Percentiles rank a stretch among this genome's conserved stretches.
Conservation (phyloP, 2,113 vertebrate genomes). For the Daubentonia madagascariensis region DNA sequence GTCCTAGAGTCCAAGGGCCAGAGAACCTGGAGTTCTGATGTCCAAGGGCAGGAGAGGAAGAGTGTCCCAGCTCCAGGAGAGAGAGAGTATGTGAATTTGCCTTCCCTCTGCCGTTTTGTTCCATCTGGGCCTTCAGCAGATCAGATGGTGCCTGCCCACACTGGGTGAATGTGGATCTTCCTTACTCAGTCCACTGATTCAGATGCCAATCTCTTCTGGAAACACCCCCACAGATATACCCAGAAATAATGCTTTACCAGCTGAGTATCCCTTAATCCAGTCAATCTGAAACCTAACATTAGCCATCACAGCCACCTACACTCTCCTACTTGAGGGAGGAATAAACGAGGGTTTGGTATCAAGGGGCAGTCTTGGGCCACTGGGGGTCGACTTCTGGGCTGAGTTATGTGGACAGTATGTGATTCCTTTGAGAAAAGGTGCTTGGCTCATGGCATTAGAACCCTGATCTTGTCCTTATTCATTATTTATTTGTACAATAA, state of each 20-base stretch:
- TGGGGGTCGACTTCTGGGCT: neutral
- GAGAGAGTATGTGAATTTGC: neutral
- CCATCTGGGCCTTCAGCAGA: neutral
- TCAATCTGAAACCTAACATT: neutral
- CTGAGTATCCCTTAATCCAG: neutral
- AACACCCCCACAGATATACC: neutral
- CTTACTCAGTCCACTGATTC: neutral
- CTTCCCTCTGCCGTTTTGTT: neutral
- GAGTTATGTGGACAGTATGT: neutral
- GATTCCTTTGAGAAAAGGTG: neutral
- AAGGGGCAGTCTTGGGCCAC: rapidly evolving
- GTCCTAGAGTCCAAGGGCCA: neutral
- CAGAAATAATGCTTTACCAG: neutral
- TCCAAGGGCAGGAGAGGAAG: neutral
- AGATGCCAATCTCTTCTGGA: neutral
- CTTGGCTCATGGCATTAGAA: neutral
- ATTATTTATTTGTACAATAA: neutral
- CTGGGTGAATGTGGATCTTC: neutral
- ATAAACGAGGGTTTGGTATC: neutral
- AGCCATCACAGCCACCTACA: neutral
- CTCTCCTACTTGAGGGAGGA: neutral
- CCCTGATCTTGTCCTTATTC: neutral
- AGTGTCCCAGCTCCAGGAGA: too few species aligned
- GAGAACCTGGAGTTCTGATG: neutral
- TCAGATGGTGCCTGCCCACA: neutral